phyloP scores from a whole-genome alignment of 2,888 invertebrate species.

The Icerya purchasi region DNA sequence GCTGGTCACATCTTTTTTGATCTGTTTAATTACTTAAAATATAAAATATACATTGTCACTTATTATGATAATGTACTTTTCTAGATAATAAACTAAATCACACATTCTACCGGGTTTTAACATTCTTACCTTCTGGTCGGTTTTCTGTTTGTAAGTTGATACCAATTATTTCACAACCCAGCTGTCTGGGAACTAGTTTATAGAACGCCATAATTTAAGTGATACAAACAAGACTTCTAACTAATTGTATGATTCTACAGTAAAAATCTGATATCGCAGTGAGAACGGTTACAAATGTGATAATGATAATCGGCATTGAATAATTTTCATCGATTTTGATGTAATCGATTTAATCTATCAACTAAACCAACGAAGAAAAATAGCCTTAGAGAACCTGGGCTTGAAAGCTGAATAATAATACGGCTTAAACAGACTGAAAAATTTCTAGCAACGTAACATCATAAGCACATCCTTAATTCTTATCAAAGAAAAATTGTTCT shows the following conservation, averaged over 20 bases:
- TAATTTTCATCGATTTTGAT: too few relatives aligned
- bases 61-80: not conserved
- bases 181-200: constrained; percentile 18
- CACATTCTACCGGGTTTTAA: too few relatives aligned
- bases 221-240: not conserved
- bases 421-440: too few relatives aligned
- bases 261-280: not conserved
- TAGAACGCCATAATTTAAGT: constrained; percentile 16
- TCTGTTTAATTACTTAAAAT: constrained; percentile 20
- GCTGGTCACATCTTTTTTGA: constrained; percentile 20
- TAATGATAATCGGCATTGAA: too few relatives aligned
- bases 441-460: too few relatives aligned
- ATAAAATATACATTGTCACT: constrained; percentile 1
- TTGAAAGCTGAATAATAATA: too few relatives aligned
- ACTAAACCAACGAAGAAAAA: too few relatives aligned
- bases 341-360: too few relatives aligned
- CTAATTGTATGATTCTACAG: not conserved
- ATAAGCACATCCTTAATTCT: too few relatives aligned
- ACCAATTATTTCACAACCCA: constrained; percentile 21
- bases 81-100: too few relatives aligned
- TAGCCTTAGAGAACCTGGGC: too few relatives aligned
- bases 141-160: constrained; percentile 21
- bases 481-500: too few relatives aligned
- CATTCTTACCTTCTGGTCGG: constrained; percentile 21
- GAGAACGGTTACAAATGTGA: not conserved